Conservation (phyloP, 2,113 vertebrate species). For the Paradisaea rubra region DNA sequence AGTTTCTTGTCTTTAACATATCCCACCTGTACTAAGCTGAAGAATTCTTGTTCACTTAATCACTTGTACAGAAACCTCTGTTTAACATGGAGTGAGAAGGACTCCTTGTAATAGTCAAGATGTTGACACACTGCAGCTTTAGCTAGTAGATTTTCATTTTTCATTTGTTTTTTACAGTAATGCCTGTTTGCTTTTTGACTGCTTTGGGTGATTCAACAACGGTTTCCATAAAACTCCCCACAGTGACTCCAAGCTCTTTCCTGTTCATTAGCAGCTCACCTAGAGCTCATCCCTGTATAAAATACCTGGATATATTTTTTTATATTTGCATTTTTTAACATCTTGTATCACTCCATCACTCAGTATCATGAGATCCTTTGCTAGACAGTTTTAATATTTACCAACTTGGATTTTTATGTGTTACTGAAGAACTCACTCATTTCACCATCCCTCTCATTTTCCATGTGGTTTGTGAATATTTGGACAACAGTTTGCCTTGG, state of each 20-base stretch:
- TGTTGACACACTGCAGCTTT: background rate
- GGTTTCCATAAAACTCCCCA: fast-evolving
- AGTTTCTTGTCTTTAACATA: background rate
- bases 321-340: background rate
- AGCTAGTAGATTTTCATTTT: background rate
- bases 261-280: background rate
- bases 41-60: background rate
- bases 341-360: background rate
- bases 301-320: background rate
- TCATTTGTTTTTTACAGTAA: background rate
- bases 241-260: background rate
- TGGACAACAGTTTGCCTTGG: background rate
- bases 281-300: background rate
- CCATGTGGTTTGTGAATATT: background rate
- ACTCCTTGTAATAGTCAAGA: background rate
- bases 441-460: background rate
- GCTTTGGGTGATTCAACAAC: background rate
- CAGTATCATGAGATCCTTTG: background rate
- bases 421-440: fast-evolving
- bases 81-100: background rate
- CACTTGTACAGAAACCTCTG: background rate
- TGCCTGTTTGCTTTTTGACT: background rate
- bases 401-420: background rate
- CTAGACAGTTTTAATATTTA: background rate
- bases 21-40: background rate